Percentiles rank a stretch among this genome's conserved stretches.
Evolutionary conservation across 2,113 vertebrate genomes (phyloP).

Genomic region (Entelurus aequoreus): DNA sequence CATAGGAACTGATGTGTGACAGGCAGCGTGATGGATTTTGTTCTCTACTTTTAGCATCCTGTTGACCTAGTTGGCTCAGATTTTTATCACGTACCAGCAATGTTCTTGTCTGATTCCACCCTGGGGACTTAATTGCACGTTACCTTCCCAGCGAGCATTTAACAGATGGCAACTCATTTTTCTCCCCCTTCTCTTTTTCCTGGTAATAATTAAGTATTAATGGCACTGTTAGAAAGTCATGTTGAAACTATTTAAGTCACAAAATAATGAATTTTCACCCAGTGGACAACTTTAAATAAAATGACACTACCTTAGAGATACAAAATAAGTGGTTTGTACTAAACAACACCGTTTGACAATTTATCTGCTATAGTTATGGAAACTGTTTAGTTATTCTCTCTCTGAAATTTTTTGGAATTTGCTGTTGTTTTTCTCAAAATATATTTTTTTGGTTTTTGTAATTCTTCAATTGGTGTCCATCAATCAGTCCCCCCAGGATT

Average conservation of each 20-base stretch:
- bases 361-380: too few species aligned
- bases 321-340: too few species aligned
- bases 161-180: conserved; percentile 40
- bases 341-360: too few species aligned
- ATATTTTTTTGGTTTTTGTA: too few species aligned
- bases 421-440: too few species aligned
- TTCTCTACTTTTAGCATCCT: conserved; percentile 34
- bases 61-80: conserved; percentile 55
- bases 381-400: too few species aligned
- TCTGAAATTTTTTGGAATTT: too few species aligned
- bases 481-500: too few species aligned
- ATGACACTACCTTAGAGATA: too few species aligned
- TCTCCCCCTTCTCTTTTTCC: background rate
- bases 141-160: conserved; percentile 45
- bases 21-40: conserved; percentile 44
- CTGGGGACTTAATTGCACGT: conserved; percentile 35
- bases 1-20: conserved; percentile 4
- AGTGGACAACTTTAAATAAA: too few species aligned
- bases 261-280: too few species aligned
- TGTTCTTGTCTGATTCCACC: conserved; percentile 43
- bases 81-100: conserved; percentile 49
- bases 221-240: background rate
- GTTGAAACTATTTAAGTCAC: background rate
- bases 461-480: too few species aligned
- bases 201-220: background rate